Conservation (phyloP, 2,797 vertebrate genomes). For the Anguilla megastoma region DNA sequence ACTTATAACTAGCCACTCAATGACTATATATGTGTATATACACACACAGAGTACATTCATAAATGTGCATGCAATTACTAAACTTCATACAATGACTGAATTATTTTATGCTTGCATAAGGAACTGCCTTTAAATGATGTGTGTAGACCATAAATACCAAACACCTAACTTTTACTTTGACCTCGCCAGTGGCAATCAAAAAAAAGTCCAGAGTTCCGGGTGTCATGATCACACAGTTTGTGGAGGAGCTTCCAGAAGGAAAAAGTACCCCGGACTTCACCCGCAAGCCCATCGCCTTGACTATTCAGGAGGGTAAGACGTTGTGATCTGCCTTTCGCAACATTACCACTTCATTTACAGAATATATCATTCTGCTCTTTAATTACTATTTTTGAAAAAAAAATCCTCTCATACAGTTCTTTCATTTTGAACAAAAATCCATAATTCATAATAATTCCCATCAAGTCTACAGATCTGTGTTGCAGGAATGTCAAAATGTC, state of each 20-base stretch:
- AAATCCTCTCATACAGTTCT: background rate
- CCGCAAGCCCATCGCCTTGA: constrained; percentile 70
- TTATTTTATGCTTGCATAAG: background rate
- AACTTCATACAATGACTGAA: too few relatives aligned
- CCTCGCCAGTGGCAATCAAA: constrained; percentile 54
- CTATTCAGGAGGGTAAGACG: constrained; percentile 76
- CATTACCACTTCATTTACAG: too few relatives aligned
- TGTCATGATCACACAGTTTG: constrained; percentile 74
- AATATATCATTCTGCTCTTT: background rate
- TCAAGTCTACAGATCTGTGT: background rate
- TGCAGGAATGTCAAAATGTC: background rate
- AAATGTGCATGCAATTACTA: too few relatives aligned
- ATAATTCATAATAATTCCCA: background rate
- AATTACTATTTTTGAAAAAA: background rate
- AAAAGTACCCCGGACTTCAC: constrained; percentile 79
- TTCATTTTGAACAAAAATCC: background rate
- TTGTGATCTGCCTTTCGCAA: background rate
- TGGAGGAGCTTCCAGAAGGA: constrained; percentile 73
- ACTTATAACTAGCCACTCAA: too few relatives aligned
- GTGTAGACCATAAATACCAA: background rate
- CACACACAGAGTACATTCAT: too few relatives aligned
- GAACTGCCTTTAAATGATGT: background rate
- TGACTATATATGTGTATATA: too few relatives aligned
- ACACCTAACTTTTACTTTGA: background rate
- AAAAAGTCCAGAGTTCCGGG: constrained; percentile 76